phyloP scores from a whole-genome alignment of 2,888 invertebrate genomes.

The Lepidocyrtinus sp. region DNA sequence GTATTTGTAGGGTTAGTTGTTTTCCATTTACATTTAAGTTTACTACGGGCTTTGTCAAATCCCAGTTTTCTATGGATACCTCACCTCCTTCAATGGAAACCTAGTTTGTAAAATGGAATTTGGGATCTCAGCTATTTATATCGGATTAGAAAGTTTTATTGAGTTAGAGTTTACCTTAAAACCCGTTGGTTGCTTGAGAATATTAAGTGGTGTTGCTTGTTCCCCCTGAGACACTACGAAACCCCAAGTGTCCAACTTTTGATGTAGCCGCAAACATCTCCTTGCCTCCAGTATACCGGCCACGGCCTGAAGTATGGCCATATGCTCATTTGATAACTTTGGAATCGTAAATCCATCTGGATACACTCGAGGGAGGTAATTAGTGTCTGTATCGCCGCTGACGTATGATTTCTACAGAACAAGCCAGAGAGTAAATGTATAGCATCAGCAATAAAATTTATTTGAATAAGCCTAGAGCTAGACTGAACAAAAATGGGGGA shows the following conservation, averaged over 20 bases:
- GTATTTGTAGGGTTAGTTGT: constrained; percentile 65
- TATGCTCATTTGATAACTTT: constrained; percentile 57
- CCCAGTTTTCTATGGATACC: constrained; percentile 63
- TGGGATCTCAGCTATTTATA: neutral
- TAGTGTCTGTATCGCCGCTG: constrained; percentile 77
- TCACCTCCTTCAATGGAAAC: constrained; percentile 62
- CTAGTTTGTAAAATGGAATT: constrained; percentile 21
- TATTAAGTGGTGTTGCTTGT: constrained; percentile 50
- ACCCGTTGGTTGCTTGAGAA: constrained; percentile 44
- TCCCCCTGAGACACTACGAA: constrained; percentile 64
- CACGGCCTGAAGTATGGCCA: constrained; percentile 63
- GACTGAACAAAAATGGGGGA: neutral
- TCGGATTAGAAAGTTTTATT: neutral
- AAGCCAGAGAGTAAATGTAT: constrained; percentile 24
- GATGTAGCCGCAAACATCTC: constrained; percentile 57
- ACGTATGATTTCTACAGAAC: constrained; percentile 71
- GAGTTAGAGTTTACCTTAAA: constrained; percentile 52
- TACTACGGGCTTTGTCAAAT: constrained; percentile 62
- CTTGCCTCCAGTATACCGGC: constrained; percentile 65
- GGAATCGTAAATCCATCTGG: constrained; percentile 75
- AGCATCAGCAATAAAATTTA: constrained; percentile 7
- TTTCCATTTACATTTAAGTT: constrained; percentile 60
- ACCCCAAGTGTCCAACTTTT: constrained; percentile 62
- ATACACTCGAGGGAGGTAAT: constrained; percentile 77
- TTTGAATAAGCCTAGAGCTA: neutral